phyloP scores from a whole-genome alignment of 35 echinoderm and acorn worm genomes.

The Anneissia japonica region DNA sequence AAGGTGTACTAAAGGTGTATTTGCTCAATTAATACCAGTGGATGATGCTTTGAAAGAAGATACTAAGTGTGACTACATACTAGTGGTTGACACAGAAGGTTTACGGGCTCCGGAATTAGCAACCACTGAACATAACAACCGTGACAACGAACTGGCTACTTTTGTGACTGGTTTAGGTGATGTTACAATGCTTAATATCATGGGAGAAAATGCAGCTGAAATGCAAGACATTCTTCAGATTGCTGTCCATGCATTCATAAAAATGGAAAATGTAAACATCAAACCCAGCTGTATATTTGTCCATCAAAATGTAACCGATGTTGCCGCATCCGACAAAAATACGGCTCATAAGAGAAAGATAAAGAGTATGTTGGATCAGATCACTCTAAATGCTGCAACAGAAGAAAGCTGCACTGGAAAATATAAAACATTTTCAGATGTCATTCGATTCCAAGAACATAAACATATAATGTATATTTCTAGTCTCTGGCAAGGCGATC shows the following conservation, averaged over 20 bases:
- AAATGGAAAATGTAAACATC: slow-evolving; percentile 23
- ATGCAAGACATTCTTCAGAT: slow-evolving; percentile 16
- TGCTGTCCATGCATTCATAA: slow-evolving; percentile 35
- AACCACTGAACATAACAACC: not conserved
- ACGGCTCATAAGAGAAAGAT: slow-evolving; percentile 11
- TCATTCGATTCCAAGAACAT: slow-evolving; percentile 13
- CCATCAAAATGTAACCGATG: slow-evolving; percentile 15
- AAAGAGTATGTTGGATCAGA: not conserved
- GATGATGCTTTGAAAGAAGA: not conserved
- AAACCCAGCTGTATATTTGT: slow-evolving; percentile 2
- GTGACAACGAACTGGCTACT: slow-evolving; percentile 36
- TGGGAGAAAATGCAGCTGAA: slow-evolving; percentile 14
- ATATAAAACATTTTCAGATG: slow-evolving; percentile 26
- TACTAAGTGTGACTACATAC: slow-evolving; percentile 9
- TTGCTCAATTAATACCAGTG: slow-evolving; percentile 15
- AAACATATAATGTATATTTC: slow-evolving; percentile 26
- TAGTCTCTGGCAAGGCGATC: slow-evolving; percentile 20
- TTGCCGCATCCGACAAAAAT: not conserved
- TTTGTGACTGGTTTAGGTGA: slow-evolving; percentile 22
- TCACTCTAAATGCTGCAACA: not conserved
- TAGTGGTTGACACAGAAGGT: slow-evolving; percentile 4
- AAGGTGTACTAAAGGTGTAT: slow-evolving; percentile 22
- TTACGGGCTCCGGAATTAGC: not conserved
- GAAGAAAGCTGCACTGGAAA: slow-evolving; percentile 18
- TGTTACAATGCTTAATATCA: slow-evolving; percentile 33